Base-by-base conservation (phyloP, 2,797 vertebrate genomes). In the Chromis chromis region DNA sequence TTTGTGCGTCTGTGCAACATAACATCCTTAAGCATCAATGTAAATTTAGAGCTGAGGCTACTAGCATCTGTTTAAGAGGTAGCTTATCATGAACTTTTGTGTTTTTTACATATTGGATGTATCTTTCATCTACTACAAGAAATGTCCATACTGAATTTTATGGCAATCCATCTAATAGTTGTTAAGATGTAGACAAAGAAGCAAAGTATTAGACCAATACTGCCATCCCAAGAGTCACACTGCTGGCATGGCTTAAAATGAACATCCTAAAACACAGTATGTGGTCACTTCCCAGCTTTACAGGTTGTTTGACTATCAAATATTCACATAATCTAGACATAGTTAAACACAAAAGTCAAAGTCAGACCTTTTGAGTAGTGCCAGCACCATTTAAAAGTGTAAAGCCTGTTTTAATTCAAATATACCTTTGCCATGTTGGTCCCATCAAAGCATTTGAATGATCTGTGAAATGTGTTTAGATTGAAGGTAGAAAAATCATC, bases 401-500 rank as follows among this genome's bases (percentile, higher is more conserved):
- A 62, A 74, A 70, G 39, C 31, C 22, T 14, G 44, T 52, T 74
- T 55, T 39, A 19, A 69, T 60, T 76, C 1, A 78, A 67, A 50
- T 21, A 73, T 55, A 10, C 7, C 3, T 73, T 62, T 58, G 55
- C 42, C 74, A 57, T 62, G 40, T 42, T 52, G 56, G 46, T 55
- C 39, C 53, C 17, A 59, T 79, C 36, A 70, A 28, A 72, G 36
- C 24, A 42, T 73, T 46, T 39, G 40, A 65, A 70, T 85, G 62
- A 77, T 70, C 48, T 54, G 25, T 70, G 42, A 82, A 68, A 61
- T 52, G 27, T 77, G 54, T 81, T 86, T 80, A 63, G 69, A 78
- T 40, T 77, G 17, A 67, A 59, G 56, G 57, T 49, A 48, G 62
- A 65, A 84, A 84, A 83, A 52, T 17, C 44, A 53, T 63, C 31